These are phyloP conservation scores for Zosterops pallidus DNA, from an alignment of 2,113 vertebrate genomes.

Conservation along the genomic window DNA sequence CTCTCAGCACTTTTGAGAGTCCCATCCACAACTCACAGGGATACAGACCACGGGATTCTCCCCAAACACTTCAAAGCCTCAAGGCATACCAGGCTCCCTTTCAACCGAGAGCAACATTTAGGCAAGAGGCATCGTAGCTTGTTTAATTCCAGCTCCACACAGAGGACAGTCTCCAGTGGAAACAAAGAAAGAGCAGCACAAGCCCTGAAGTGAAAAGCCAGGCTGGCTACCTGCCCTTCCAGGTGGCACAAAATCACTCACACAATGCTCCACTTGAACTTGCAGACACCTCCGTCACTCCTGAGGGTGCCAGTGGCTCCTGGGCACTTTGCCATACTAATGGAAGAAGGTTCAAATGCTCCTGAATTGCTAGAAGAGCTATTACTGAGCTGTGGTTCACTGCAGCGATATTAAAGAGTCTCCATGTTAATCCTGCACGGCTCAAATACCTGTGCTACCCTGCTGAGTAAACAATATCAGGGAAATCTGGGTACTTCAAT, in stretches of 20 bases:
- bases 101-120: neutral
- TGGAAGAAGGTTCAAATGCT: neutral
- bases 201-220: neutral
- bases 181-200: neutral
- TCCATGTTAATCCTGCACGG: accelerated
- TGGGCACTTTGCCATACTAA: neutral
- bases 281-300: neutral
- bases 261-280: neutral
- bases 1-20: neutral
- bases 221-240: neutral
- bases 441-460: neutral
- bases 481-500: neutral
- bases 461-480: neutral
- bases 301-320: neutral
- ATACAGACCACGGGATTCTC: neutral
- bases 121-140: neutral
- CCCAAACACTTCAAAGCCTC: neutral
- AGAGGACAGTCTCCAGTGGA: neutral
- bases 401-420: neutral
- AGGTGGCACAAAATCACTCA: neutral
- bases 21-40: neutral
- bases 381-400: neutral
- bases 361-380: neutral
- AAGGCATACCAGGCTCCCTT: neutral
- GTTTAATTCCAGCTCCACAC: neutral